These are phyloP conservation scores for Anneissia japonica DNA, from an alignment of 35 echinoderm and acorn worm genomes.

Conservation along the genomic window DNA sequence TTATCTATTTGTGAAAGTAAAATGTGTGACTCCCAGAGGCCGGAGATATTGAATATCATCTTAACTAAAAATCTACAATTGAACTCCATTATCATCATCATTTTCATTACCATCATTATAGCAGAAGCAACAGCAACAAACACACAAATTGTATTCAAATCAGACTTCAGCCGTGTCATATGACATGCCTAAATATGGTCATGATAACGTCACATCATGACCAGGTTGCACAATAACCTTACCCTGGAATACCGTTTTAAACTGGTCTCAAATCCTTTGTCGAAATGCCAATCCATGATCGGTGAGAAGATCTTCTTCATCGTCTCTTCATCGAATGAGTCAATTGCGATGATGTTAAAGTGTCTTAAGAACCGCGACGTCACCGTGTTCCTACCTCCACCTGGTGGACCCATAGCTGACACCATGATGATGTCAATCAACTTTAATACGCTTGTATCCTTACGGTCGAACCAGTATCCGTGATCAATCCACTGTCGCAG, in stretches of 20 bases:
- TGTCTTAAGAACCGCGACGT: constrained; percentile 75
- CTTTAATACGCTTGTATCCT: constrained; percentile 65
- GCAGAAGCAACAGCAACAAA: no score
- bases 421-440: constrained; percentile 80
- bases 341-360: constrained; percentile 89
- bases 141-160: no score
- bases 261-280: constrained; percentile 70
- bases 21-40: not conserved
- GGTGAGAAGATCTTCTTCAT: constrained; percentile 98
- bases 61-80: no score
- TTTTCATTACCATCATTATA: no score
- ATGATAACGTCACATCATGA: no score
- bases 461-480: constrained; percentile 99
- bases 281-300: constrained; percentile 97
- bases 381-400: constrained; percentile 62
- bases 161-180: no score
- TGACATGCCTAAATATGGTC: no score
- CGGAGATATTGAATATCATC: no score
- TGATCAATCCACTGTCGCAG: constrained; percentile 98
- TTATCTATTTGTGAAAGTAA: constrained; percentile 40
- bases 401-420: constrained; percentile 93
- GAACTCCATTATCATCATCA: no score
- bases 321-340: constrained; percentile 90
- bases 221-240: not conserved
- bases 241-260: constrained; percentile 83